Conservation (phyloP, 2,113 vertebrate species). For the Notarius quadriscutis region DNA sequence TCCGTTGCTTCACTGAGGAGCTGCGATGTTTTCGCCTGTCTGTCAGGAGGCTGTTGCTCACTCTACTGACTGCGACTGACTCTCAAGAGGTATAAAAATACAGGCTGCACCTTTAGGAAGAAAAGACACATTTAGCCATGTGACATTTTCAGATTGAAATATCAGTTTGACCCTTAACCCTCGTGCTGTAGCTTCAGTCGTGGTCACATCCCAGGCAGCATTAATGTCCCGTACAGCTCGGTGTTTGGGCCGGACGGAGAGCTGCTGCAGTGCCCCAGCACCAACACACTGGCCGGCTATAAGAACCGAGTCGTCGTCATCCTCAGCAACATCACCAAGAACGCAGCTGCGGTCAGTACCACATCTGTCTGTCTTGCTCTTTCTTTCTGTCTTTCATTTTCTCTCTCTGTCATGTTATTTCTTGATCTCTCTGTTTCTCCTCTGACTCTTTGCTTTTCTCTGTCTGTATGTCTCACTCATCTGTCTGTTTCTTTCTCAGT, state of each 20-base stretch:
- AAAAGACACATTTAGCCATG: neutral
- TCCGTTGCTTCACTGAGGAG: slow-evolving; percentile 7
- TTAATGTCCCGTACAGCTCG: slow-evolving; percentile 84
- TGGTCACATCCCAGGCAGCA: slow-evolving; percentile 91
- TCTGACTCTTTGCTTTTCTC: neutral
- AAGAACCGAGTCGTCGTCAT: slow-evolving; percentile 91
- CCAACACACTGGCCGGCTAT: slow-evolving; percentile 81
- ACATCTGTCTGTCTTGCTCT: neutral
- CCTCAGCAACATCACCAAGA: slow-evolving; percentile 84
- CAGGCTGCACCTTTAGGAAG: neutral
- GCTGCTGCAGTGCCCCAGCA: slow-evolving; percentile 79
- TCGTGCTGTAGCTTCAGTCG: slow-evolving; percentile 80
- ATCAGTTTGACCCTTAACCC: slow-evolving; percentile 73
- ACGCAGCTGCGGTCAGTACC: slow-evolving; percentile 78
- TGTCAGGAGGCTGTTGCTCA: slow-evolving; percentile 6
- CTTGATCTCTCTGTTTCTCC: neutral
- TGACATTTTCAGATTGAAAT: neutral
- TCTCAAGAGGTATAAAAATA: neutral
- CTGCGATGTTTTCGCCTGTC: slow-evolving; percentile 14
- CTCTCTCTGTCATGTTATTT: neutral
- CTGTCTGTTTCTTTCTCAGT: neutral
- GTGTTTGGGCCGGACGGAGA: slow-evolving; percentile 84
- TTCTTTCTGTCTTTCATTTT: neutral
- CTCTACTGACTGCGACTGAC: neutral
- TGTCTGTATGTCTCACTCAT: neutral